A percentile compares a stretch with the other conserved stretches of the same genome.
Evolutionary conservation across 2,888 invertebrate genomes (phyloP).

Genomic region (Caenorhabditis panamensis): DNA sequence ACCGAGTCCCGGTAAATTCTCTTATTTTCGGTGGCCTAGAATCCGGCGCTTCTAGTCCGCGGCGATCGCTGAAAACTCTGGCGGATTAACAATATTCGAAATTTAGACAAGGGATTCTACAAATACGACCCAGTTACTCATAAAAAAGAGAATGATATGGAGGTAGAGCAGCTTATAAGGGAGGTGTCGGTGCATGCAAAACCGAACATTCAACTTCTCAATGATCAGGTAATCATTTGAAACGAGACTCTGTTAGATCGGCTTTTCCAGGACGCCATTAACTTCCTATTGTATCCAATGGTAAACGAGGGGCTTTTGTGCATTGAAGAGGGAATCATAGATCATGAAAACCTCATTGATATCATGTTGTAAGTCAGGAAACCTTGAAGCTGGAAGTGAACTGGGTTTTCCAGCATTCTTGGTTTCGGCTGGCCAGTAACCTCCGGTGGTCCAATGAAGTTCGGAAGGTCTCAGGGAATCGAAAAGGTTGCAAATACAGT

Average conservation of each 20-base stretch:
- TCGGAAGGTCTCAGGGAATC: conserved; percentile 54
- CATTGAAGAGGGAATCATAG: conserved; percentile 72
- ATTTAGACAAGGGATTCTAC: conserved; percentile 72
- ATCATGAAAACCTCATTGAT: conserved; percentile 68
- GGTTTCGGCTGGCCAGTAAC: conserved; percentile 74
- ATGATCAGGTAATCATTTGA: conserved; percentile 32
- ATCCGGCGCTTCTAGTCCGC: too few relatives aligned
- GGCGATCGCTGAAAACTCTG: too few relatives aligned
- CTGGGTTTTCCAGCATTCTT: conserved; percentile 69
- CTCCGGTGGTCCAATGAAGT: conserved; percentile 72
- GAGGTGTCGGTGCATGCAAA: conserved; percentile 31
- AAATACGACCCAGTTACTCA: conserved; percentile 64
- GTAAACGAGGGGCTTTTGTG: conserved; percentile 73
- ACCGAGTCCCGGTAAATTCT: too few relatives aligned
- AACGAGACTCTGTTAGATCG: neutral
- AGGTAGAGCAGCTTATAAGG: conserved; percentile 65
- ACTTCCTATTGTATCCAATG: conserved; percentile 72
- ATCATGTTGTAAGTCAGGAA: conserved; percentile 69
- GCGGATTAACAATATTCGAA: too few relatives aligned
- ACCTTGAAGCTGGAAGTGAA: too few relatives aligned
- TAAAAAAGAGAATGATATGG: conserved; percentile 69
- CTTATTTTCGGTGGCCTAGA: too few relatives aligned
- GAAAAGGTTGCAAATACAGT: conserved; percentile 56
- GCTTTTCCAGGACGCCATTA: conserved; percentile 66
- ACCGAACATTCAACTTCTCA: conserved; percentile 49